Conservation (phyloP, 2,113 vertebrate species). For the Oreamnos americanus region DNA sequence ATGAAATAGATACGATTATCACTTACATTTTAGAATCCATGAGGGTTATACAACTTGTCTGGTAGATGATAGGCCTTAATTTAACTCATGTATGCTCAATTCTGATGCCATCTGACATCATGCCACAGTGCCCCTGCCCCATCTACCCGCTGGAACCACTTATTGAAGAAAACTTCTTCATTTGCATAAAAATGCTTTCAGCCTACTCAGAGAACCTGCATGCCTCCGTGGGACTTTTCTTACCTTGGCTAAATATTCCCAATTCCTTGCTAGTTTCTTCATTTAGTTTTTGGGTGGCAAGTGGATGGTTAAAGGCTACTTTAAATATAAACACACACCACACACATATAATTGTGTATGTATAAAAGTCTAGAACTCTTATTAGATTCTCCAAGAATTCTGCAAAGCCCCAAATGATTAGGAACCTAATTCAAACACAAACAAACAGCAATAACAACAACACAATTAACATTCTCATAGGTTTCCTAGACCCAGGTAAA, state of each 20-base stretch:
- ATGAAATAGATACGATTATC: neutral
- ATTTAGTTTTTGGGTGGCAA: neutral
- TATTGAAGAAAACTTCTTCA: neutral
- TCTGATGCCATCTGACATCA: neutral
- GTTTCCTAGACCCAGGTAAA: neutral
- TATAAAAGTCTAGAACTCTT: neutral
- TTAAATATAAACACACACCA: neutral
- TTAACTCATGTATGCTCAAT: neutral
- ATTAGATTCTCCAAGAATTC: neutral
- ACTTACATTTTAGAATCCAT: neutral
- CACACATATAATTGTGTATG: neutral
- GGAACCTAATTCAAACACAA: neutral
- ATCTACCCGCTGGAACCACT: neutral
- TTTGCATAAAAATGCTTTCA: neutral
- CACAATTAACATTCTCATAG: neutral
- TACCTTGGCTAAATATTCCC: neutral
- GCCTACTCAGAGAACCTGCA: neutral
- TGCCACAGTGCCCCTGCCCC: accelerated
- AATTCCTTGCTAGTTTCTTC: neutral
- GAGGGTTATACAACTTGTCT: neutral
- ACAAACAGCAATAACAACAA: neutral
- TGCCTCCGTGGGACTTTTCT: neutral
- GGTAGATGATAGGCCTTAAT: neutral
- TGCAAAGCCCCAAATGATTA: neutral
- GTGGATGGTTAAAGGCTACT: neutral